Evolutionary conservation across 2,113 vertebrate species (phyloP).

Genomic region (Pimephales promelas): DNA sequence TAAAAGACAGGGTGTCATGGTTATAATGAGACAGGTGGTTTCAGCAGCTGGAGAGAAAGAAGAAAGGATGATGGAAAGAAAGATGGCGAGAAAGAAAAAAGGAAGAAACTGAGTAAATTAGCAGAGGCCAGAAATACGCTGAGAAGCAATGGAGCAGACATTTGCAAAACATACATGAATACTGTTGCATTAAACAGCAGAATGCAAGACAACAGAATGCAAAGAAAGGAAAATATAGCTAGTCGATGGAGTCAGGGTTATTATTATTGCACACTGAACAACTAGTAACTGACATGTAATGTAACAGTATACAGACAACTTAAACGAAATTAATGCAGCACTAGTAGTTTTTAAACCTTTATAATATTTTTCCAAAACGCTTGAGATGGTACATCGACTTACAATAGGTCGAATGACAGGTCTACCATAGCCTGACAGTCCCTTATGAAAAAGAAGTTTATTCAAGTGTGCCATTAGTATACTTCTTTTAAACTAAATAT

Average conservation of each 20-base stretch:
- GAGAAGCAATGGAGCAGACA: neutral
- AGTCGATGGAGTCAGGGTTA: neutral
- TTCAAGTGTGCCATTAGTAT: too few species aligned
- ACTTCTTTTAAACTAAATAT: too few species aligned
- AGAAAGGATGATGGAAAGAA: conserved; percentile 44
- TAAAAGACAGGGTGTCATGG: conserved; percentile 69
- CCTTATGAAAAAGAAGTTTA: too few species aligned
- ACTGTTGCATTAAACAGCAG: neutral
- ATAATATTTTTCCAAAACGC: too few species aligned
- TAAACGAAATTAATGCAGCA: neutral
- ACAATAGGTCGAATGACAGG: too few species aligned
- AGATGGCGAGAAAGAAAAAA: conserved; percentile 61
- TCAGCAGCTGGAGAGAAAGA: conserved; percentile 72
- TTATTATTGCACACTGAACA: neutral
- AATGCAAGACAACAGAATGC: neutral
- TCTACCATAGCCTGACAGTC: too few species aligned
- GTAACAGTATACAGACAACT: neutral
- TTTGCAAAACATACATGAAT: neutral
- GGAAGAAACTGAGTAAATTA: conserved; percentile 47
- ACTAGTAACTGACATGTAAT: neutral
- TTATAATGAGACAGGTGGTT: conserved; percentile 79
- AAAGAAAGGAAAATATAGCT: neutral
- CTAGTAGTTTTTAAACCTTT: too few species aligned
- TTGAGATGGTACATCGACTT: too few species aligned
- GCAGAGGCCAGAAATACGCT: conserved; percentile 12